phyloP scores from a whole-genome alignment of 1,140 invertebrate species.

The Adelges cooleyi region DNA sequence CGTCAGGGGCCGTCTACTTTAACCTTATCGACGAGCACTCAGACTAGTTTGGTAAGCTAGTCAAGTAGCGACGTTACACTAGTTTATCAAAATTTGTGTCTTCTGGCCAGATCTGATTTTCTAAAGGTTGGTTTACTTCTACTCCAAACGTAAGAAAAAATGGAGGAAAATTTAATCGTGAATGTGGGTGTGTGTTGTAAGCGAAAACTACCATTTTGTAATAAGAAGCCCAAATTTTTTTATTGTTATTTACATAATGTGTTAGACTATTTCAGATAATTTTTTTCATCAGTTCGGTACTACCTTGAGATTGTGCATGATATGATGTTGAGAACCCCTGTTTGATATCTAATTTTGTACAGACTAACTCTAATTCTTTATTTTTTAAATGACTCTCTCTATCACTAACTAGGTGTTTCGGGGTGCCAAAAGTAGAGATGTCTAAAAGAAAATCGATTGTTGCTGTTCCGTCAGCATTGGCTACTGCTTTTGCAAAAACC shows the following conservation, averaged over 20 bases:
- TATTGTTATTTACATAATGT: not conserved
- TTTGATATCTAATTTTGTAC: not conserved
- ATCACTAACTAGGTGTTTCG: not conserved
- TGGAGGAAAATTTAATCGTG: too few species aligned
- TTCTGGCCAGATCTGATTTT: too few species aligned
- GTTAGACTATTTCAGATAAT: not conserved
- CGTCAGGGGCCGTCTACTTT: too few species aligned
- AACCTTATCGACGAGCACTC: too few species aligned
- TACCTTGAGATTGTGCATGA: not conserved
- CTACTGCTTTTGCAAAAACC: not conserved
- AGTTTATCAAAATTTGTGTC: too few species aligned
- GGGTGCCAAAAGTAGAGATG: not conserved
- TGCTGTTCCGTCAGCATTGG: not conserved
- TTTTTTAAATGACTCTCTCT: not conserved
- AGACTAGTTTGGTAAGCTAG: too few species aligned
- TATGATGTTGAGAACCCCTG: not conserved
- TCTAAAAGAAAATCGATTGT: not conserved
- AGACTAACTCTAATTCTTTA: not conserved
- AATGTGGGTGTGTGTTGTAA: too few species aligned
- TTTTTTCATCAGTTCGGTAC: not conserved
- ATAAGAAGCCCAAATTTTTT: not conserved
- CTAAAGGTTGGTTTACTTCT: too few species aligned
- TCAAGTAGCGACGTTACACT: too few species aligned
- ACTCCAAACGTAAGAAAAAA: too few species aligned
- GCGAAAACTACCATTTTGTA: not conserved